Conservation (phyloP, 2,888 invertebrate genomes). For the Sinelater perroti region DNA sequence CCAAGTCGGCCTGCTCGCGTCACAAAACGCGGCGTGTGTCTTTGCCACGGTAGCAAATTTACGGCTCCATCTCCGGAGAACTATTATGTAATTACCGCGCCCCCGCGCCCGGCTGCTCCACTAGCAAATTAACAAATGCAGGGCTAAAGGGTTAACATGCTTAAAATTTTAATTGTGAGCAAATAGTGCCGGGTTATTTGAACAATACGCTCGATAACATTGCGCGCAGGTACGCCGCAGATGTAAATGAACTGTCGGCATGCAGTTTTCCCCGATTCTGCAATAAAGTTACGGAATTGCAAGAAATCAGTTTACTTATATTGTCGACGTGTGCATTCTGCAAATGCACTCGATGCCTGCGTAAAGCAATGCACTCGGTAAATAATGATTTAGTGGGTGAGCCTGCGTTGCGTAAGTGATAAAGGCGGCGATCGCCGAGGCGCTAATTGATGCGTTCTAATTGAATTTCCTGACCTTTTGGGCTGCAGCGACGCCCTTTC, state of each 20-base stretch:
- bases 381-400: conserved; percentile 5
- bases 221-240: conserved; percentile 39
- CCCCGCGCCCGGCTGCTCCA: conserved; percentile 48
- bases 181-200: conserved; percentile 56
- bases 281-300: conserved; percentile 51
- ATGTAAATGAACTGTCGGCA: conserved; percentile 49
- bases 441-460: no score
- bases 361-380: background rate
- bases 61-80: conserved; percentile 29
- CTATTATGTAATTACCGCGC: conserved; percentile 48
- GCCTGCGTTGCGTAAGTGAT: no score
- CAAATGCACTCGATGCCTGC: conserved; percentile 16
- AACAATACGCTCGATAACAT: conserved; percentile 51
- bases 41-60: no score
- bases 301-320: conserved; percentile 47
- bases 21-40: no score
- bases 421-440: no score
- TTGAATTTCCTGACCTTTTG: no score
- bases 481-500: no score
- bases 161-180: conserved; percentile 63
- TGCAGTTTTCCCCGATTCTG: conserved; percentile 52
- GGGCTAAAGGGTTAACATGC: conserved; percentile 61
- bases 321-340: conserved; percentile 35
- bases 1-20: no score
- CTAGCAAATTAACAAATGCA: conserved; percentile 55